Percentiles rank a stretch among this genome's conserved stretches.
Evolutionary conservation across 2,113 vertebrate genomes (phyloP).

Genomic region (Grantiella picta): DNA sequence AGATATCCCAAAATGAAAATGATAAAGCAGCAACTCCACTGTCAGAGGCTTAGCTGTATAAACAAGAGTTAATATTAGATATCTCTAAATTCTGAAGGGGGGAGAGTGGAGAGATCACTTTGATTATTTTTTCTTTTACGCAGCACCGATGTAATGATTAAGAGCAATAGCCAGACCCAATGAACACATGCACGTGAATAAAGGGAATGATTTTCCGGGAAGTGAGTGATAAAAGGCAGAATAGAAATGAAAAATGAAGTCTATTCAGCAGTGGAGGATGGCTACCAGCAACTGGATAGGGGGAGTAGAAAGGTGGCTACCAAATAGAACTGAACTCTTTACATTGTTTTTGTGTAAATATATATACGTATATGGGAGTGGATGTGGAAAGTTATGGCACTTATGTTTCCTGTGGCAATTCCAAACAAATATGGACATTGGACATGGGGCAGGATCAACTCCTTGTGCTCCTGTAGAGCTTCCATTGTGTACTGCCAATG

Average conservation of each 20-base stretch:
- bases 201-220: not conserved
- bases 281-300: not conserved
- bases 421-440: not conserved
- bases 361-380: fast-evolving
- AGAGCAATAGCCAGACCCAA: not conserved
- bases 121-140: not conserved
- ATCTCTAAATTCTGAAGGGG: not conserved
- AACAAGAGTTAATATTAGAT: not conserved
- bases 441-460: fast-evolving
- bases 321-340: not conserved
- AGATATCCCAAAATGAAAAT: not conserved
- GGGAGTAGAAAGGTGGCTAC: not conserved
- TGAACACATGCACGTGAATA: not conserved
- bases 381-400: not conserved
- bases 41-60: not conserved
- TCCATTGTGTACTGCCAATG: fast-evolving
- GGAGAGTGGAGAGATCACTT: not conserved
- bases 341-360: not conserved
- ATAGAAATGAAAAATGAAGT: not conserved
- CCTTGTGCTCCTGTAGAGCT: not conserved
- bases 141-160: not conserved
- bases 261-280: not conserved
- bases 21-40: not conserved
- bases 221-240: not conserved
- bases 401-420: not conserved